Evolutionary conservation across 2,888 invertebrate species (phyloP), one percentile per base, ranked within the genome.

Genomic region (Scaptomyza cyrtandrae): DNA sequence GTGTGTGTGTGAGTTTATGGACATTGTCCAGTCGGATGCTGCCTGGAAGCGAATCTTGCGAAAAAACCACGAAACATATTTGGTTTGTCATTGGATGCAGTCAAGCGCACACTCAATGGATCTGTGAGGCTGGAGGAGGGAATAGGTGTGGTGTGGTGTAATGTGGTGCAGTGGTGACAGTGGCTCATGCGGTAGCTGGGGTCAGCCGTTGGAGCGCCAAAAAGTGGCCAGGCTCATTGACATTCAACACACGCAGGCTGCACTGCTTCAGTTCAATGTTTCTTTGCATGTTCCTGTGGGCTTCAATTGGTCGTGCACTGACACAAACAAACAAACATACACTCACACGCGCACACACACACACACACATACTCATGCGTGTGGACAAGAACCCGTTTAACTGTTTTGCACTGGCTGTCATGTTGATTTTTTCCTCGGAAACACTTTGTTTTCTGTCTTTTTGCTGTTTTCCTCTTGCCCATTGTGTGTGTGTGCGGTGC

Each of bases 21-120:
- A 16, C 41, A 33, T 46, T 73, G 57, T 59, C 43, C 63, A 71
- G 52, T 66, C 43, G 54, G 41, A 31, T n/a, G 37, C 43, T 53
- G 65, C 19, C 43, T 53, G 49, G 41, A 41, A 62, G 55, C 82
- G 75, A 71, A 55, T 76, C 79, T 86, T 75, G 86, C 75, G 84
- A 76, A 84, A 88, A 88, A 90, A 88, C 90, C 90, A 91, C 90
- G 85, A 90, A 90, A 88, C 88, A 90, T 90, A 88, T 89, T 89
- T 88, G 88, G 79, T 82, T 83, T 86, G 88, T 88, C 85, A 88
- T 86, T 89, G 84, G 86, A 77, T 73, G 81, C 84, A 88, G 64
- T 84, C 77, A 74, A 74, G 79, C 88, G 84, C 64, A 70, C 67
- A 53, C 65, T 64, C 62, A 75, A 61, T 69, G 71, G 61, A 24